A percentile compares a stretch with the other conserved stretches of the same genome.
phyloP scores from a whole-genome alignment of 23 tunicate species.

The Aplidium turbinatum region DNA sequence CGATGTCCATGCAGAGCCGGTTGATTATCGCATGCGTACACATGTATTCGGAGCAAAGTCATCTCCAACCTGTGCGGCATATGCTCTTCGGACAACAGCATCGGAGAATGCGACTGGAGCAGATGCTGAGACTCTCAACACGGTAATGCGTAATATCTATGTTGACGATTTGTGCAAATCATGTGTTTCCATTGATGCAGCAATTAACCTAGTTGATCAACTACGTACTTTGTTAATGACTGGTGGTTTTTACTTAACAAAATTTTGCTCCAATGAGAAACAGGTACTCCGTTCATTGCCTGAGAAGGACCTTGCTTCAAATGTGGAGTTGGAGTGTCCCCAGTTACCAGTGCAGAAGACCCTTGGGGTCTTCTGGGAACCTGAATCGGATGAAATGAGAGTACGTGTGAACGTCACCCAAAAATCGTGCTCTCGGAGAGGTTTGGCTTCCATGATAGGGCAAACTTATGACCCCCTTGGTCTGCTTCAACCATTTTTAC shows the following conservation, averaged over 20 bases:
- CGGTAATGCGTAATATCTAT: background rate
- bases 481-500: background rate
- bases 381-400: background rate
- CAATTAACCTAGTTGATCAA: background rate
- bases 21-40: conserved; percentile 7
- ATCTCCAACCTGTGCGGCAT: conserved; percentile 15
- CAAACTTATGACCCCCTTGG: conserved; percentile 27
- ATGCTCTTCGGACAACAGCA: conserved; percentile 4
- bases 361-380: background rate
- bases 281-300: background rate
- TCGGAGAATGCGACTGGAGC: conserved; percentile 6
- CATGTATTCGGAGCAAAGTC: conserved; percentile 18
- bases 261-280: background rate
- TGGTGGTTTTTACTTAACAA: conserved; percentile 1
- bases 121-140: background rate
- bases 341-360: background rate
- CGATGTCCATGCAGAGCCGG: background rate
- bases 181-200: background rate
- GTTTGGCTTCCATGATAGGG: conserved; percentile 3
- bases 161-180: conserved; percentile 20
- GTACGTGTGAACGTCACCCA: background rate
- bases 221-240: background rate
- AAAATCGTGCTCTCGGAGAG: conserved; percentile 9
- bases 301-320: background rate
- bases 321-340: background rate